These are phyloP conservation scores for Solenopsis invicta DNA, from an alignment of 1,140 invertebrate species.

Conservation along the genomic window DNA sequence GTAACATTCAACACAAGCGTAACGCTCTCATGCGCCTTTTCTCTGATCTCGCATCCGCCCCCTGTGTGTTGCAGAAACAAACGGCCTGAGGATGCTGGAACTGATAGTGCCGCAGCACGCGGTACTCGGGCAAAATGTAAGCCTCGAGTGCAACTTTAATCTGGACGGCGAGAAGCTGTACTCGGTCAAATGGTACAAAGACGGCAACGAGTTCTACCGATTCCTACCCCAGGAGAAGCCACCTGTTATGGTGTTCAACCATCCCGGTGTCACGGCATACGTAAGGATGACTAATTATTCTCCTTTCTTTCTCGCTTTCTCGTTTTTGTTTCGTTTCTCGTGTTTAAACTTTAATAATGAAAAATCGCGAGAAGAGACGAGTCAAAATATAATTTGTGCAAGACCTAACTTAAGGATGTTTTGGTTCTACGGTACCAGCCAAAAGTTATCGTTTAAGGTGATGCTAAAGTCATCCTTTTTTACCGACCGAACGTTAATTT, in stretches of 20 bases:
- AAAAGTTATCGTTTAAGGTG: too few species aligned
- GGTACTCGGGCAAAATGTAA: constrained; percentile 88
- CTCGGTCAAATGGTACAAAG: constrained; percentile 94
- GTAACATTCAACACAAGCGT: constrained; percentile 27
- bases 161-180: constrained; percentile 90
- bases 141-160: constrained; percentile 89
- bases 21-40: neutral
- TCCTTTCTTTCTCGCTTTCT: neutral
- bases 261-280: constrained; percentile 89
- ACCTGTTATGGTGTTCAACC: constrained; percentile 88
- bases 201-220: constrained; percentile 92
- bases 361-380: too few species aligned
- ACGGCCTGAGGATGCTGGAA: constrained; percentile 89
- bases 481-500: too few species aligned
- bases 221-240: constrained; percentile 91
- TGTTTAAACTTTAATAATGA: constrained; percentile 8
- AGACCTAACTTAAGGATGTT: too few species aligned
- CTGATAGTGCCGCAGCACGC: constrained; percentile 90
- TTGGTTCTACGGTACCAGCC: too few species aligned
- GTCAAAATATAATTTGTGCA: too few species aligned
- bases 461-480: too few species aligned
- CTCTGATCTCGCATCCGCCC: constrained; percentile 39
- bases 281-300: constrained; percentile 85
- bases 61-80: constrained; percentile 66
- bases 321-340: neutral